Evolutionary conservation across 2,888 invertebrate genomes (phyloP).

Genomic region (Pelosia muscerda): DNA sequence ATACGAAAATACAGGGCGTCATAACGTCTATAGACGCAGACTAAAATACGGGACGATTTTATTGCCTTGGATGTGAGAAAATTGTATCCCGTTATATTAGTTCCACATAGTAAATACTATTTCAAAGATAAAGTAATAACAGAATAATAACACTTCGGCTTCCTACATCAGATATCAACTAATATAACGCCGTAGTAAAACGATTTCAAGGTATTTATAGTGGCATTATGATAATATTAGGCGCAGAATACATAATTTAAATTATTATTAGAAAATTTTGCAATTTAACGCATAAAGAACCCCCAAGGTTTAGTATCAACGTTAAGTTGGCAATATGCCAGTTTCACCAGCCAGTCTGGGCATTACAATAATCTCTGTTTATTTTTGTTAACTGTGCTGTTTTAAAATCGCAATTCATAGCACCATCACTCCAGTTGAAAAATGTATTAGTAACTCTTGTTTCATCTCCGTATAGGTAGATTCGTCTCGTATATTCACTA

Average conservation of each 20-base stretch:
- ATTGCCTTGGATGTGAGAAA: neutral
- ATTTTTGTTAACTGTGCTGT: slow-evolving; percentile 64
- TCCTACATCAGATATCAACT: slow-evolving; percentile 19
- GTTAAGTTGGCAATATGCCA: slow-evolving; percentile 67
- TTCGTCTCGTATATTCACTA: slow-evolving; percentile 25
- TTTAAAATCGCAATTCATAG: slow-evolving; percentile 58
- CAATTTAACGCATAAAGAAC: slow-evolving; percentile 59
- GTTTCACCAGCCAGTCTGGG: slow-evolving; percentile 64
- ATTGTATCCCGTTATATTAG: neutral
- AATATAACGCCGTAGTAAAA: slow-evolving; percentile 31
- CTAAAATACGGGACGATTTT: neutral
- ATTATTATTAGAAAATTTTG: slow-evolving; percentile 56
- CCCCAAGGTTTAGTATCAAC: slow-evolving; percentile 70
- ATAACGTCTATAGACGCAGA: neutral
- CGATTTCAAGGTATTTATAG: slow-evolving; percentile 40
- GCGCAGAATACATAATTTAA: slow-evolving; percentile 45
- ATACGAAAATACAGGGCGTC: slow-evolving; percentile 8
- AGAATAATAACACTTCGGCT: slow-evolving; percentile 3
- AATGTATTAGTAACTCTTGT: slow-evolving; percentile 34
- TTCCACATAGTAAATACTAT: neutral
- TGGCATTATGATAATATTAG: slow-evolving; percentile 40
- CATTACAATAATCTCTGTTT: slow-evolving; percentile 65
- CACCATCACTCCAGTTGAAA: slow-evolving; percentile 40
- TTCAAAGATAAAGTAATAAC: neutral
- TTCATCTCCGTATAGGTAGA: slow-evolving; percentile 28